Base-by-base conservation (phyloP, 1,140 invertebrate species). In the Lerema accius region DNA sequence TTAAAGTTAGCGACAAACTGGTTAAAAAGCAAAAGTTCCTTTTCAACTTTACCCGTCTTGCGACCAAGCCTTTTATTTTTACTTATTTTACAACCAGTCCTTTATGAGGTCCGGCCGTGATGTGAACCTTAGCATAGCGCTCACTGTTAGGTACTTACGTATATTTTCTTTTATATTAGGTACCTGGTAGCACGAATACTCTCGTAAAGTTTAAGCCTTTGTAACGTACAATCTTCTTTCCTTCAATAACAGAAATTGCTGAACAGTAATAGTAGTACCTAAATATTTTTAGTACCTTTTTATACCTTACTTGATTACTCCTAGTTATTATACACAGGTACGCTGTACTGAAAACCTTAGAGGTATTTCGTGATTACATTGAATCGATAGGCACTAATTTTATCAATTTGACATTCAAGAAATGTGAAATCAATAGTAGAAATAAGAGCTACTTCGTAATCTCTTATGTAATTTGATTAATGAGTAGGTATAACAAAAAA, bases 21-120 rank as follows among this genome's bases (percentile, higher is more conserved):
- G 84, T 85, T 86, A 84, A 84, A 87, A 87, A 85, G 80, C 80
- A 83, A 89, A 89, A 85, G 77, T 86, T 85, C 63, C 68, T 63
- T 77, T 76, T 73, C 73, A 79, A 80, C 71, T 79, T 72, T 65
- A 76, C 70, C 64, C 72, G 74, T 73, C 28, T 46, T 46, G 71
- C 69, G 50, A 56, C 67, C 70, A 50, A 55, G 71, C 61, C 74
- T 75, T 82, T 79, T 80, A 83, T 83, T 80, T 86, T 82, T 83
- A 78, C 75, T 83, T 81, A 75, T 80, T 82, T 82, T 80, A 80
- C 75, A 78, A 72, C 70, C 77, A 63, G 73, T 63, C 73, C 69
- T 82, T 79, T 79, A 76, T 69, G 73, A 76, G 64, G 32, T 50
- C 65, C 63, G 19, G 55, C 71, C 64, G 76, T 73, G 69, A 73